Conservation (phyloP, 2,888 invertebrate species). For the Cephus nigrinus region DNA sequence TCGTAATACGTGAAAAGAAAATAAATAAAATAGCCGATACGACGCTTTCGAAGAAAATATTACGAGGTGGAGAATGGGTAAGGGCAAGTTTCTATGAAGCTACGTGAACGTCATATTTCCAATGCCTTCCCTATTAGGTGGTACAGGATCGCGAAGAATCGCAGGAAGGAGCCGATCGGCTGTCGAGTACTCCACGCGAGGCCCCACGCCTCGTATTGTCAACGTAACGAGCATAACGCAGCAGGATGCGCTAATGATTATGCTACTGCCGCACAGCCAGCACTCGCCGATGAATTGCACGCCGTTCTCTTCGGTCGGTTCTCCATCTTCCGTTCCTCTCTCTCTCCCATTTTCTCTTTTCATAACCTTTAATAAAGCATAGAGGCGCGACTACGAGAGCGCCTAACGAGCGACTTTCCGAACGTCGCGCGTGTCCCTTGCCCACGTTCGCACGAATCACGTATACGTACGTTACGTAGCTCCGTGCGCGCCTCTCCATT, state of each 20-base stretch:
- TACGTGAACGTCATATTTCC: slow-evolving; percentile 21
- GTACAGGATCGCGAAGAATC: slow-evolving; percentile 16
- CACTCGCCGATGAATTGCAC: slow-evolving; percentile 8
- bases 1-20: too few species aligned
- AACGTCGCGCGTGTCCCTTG: too few species aligned
- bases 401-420: too few species aligned
- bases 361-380: too few species aligned
- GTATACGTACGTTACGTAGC: slow-evolving; percentile 4
- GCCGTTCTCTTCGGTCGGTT: not conserved
- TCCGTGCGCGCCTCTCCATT: slow-evolving; percentile 4
- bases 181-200: slow-evolving; percentile 29
- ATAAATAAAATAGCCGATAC: too few species aligned
- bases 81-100: not conserved
- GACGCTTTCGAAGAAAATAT: not conserved
- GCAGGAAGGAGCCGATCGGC: slow-evolving; percentile 41
- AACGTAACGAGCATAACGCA: slow-evolving; percentile 45
- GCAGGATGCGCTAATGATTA: slow-evolving; percentile 49
- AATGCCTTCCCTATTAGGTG: too few species aligned
- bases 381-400: too few species aligned
- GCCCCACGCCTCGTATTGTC: slow-evolving; percentile 38
- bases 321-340: not conserved
- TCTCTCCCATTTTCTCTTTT: not conserved
- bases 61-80: not conserved
- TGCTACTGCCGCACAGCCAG: slow-evolving; percentile 17
- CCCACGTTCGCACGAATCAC: too few species aligned